phyloP scores from a whole-genome alignment of 1,140 invertebrate species.

The Drosophila insularis region DNA sequence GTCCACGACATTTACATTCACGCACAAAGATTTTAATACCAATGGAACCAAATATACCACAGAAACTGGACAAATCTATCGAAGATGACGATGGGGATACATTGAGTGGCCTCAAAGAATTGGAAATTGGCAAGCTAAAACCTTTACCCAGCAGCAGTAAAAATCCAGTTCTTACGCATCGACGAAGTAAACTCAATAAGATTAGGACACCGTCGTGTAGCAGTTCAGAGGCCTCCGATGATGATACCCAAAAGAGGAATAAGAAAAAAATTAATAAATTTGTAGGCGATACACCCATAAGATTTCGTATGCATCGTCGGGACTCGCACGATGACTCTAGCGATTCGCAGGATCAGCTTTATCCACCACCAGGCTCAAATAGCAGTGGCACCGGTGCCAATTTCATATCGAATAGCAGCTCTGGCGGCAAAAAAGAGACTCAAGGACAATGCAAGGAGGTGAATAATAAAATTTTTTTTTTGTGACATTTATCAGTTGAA shows the following conservation, averaged over 20 bases:
- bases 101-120: conserved; percentile 64
- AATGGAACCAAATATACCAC: conserved; percentile 60
- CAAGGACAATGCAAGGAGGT: conserved; percentile 72
- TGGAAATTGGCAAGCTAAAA: conserved; percentile 82
- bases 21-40: conserved; percentile 70
- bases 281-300: conserved; percentile 83
- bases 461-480: neutral
- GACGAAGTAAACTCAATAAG: conserved; percentile 88
- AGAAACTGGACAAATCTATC: conserved; percentile 70
- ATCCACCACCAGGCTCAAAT: conserved; percentile 74
- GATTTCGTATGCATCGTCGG: conserved; percentile 85
- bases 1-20: conserved; percentile 30
- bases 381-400: conserved; percentile 42
- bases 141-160: conserved; percentile 84
- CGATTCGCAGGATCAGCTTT: conserved; percentile 88
- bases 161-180: conserved; percentile 83
- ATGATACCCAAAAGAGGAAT: conserved; percentile 92
- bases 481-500: neutral
- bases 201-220: conserved; percentile 93
- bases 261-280: conserved; percentile 90
- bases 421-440: conserved; percentile 68
- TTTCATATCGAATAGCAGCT: conserved; percentile 68
- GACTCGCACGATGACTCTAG: conserved; percentile 91
- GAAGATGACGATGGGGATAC: conserved; percentile 68
- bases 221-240: conserved; percentile 95